Conservation (phyloP, 2,797 vertebrate genomes). For the Mareca strepera region DNA sequence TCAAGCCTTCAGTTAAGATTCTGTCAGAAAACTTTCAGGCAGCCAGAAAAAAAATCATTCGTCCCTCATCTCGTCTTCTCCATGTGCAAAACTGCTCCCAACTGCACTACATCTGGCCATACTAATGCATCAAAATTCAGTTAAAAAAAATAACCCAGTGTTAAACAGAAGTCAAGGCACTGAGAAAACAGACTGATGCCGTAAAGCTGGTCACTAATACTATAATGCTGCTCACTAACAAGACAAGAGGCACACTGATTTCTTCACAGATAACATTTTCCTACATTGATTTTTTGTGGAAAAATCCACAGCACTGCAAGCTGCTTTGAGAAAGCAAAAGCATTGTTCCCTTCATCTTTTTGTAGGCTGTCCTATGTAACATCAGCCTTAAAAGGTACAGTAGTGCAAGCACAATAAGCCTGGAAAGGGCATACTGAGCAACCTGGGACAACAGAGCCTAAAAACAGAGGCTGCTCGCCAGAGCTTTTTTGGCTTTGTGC, state of each 20-base stretch:
- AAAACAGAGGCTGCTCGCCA: background rate
- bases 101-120: background rate
- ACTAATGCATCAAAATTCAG: background rate
- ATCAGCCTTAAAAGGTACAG: background rate
- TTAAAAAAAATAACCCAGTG: background rate
- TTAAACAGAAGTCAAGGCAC: background rate
- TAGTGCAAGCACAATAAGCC: background rate
- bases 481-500: background rate
- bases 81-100: background rate
- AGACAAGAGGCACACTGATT: background rate
- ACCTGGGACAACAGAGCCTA: background rate
- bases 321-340: background rate
- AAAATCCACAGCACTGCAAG: background rate
- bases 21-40: background rate
- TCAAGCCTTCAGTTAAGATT: background rate
- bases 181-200: background rate
- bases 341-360: background rate
- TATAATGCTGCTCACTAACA: background rate
- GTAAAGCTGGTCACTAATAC: background rate
- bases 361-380: background rate
- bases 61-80: background rate
- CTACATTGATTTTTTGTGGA: background rate
- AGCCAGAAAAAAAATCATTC: background rate
- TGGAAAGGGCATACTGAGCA: background rate
- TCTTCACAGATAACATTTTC: background rate